Percentiles rank a stretch among this genome's conserved stretches.
Conservation (phyloP, 1,140 invertebrate genomes). For the Eriosoma lanigerum region DNA sequence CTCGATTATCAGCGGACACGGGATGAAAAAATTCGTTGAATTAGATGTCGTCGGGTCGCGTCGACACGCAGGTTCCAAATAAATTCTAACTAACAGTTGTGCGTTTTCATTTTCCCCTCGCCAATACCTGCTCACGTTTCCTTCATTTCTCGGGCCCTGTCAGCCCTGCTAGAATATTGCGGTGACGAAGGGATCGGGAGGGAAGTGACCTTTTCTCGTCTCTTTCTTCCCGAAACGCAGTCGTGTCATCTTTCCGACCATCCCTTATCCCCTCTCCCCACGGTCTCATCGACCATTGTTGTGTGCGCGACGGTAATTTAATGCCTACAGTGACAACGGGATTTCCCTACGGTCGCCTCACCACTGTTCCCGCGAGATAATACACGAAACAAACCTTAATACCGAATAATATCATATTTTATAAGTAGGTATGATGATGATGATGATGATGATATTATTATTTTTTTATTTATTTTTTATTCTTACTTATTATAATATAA, state of each 20-base stretch:
- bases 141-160: no score
- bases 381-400: conserved; percentile 10
- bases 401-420: neutral
- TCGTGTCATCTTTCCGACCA: neutral
- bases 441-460: conserved; percentile 4
- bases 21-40: no score
- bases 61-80: no score
- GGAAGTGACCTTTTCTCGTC: neutral
- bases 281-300: neutral
- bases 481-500: no score
- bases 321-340: conserved; percentile 32
- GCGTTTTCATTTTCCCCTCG: neutral
- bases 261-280: neutral
- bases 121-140: neutral
- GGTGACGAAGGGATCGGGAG: no score
- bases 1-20: no score
- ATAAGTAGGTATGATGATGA: neutral
- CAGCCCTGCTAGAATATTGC: neutral
- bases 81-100: no score
- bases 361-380: neutral
- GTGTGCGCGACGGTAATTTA: conserved; percentile 1
- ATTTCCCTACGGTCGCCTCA: neutral
- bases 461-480: conserved; percentile 14
- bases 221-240: neutral
- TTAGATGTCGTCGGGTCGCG: no score